phyloP scores from a whole-genome alignment of 2,888 invertebrate species.

The Ophion ellenae region DNA sequence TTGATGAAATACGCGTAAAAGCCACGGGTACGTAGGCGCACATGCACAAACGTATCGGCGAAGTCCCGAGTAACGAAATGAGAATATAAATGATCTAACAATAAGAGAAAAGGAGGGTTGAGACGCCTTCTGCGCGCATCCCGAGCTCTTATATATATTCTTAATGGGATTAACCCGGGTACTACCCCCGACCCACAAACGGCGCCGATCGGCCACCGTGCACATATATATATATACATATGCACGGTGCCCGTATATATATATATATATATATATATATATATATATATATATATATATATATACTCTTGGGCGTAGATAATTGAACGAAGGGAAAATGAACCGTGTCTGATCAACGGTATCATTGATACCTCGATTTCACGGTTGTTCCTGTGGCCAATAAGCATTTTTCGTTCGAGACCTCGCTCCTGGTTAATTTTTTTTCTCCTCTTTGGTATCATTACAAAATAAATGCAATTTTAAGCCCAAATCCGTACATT shows the following conservation, averaged over 20 bases:
- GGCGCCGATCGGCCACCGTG: slow-evolving; percentile 7
- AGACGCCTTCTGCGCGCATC: slow-evolving; percentile 65
- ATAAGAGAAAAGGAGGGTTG: slow-evolving; percentile 64
- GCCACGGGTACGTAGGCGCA: neutral
- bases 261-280: too few relatives aligned
- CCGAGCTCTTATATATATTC: slow-evolving; percentile 24
- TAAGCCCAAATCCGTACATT: too few relatives aligned
- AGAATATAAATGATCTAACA: slow-evolving; percentile 59
- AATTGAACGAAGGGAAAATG: slow-evolving; percentile 79
- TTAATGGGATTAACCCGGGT: slow-evolving; percentile 79
- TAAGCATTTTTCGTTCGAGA: slow-evolving; percentile 26
- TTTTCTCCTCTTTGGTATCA: slow-evolving; percentile 35
- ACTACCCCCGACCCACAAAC: slow-evolving; percentile 56
- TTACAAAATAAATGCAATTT: neutral
- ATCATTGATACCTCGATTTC: slow-evolving; percentile 75
- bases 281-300: neutral
- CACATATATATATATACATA: neutral
- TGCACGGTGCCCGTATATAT: too few relatives aligned
- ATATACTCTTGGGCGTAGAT: slow-evolving; percentile 66
- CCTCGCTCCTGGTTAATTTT: slow-evolving; percentile 37
- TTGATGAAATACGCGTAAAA: slow-evolving; percentile 72
- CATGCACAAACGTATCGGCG: neutral
- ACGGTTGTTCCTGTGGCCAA: slow-evolving; percentile 35
- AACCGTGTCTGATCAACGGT: slow-evolving; percentile 74
- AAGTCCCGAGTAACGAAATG: slow-evolving; percentile 37